Conservation (phyloP, 2,888 invertebrate species). For the Alitta virens region DNA sequence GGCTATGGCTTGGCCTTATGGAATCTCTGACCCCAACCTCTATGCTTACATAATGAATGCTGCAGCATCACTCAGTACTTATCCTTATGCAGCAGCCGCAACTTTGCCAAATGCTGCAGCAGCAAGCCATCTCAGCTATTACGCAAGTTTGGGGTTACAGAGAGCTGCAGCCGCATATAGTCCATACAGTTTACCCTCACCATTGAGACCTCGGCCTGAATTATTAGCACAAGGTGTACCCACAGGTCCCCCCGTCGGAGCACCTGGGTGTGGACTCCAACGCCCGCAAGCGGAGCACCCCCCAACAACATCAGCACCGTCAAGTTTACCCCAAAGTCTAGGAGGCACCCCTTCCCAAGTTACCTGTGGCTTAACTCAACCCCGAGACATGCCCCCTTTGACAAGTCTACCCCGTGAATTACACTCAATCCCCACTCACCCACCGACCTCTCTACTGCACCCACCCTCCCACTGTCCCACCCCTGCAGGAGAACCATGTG, state of each 20-base stretch:
- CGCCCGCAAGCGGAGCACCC: background rate
- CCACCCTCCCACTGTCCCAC: conserved; percentile 3
- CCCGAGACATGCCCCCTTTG: background rate
- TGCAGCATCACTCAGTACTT: conserved; percentile 60
- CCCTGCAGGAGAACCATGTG: conserved; percentile 1
- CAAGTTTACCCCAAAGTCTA: conserved; percentile 2
- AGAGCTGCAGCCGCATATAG: conserved; percentile 29
- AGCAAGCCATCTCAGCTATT: conserved; percentile 33
- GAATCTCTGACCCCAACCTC: conserved; percentile 79
- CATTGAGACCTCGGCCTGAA: conserved; percentile 5
- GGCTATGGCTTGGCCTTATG: conserved; percentile 91
- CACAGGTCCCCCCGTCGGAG: background rate
- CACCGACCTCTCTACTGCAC: background rate
- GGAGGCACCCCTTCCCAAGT: background rate
- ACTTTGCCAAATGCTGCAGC: conserved; percentile 7
- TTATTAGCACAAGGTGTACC: background rate
- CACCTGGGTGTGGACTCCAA: background rate
- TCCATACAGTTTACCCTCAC: conserved; percentile 16
- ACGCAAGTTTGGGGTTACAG: conserved; percentile 37
- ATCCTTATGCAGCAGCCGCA: conserved; percentile 53
- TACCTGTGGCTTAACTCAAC: background rate
- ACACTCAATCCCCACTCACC: background rate
- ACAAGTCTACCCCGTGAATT: background rate
- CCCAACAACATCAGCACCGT: background rate
- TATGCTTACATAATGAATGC: conserved; percentile 85